Conservation (phyloP, 2,113 vertebrate species). For the Tricholaema leucomelas region DNA sequence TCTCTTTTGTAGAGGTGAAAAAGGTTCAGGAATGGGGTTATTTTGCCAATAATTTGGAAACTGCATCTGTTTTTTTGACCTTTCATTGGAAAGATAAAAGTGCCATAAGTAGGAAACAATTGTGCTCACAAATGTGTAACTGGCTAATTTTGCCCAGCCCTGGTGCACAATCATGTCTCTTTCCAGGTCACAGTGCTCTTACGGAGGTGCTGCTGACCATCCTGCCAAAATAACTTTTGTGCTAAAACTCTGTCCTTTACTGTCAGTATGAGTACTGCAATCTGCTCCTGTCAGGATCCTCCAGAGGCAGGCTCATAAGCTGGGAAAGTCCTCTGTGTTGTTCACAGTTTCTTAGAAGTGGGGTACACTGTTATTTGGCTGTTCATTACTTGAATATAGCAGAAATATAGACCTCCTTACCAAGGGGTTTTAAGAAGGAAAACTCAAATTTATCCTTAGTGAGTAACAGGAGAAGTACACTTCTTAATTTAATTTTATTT, state of each 20-base stretch:
- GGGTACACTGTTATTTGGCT: background rate
- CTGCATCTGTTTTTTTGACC: background rate
- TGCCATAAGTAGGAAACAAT: background rate
- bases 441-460: background rate
- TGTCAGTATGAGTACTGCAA: background rate
- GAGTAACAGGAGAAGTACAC: background rate
- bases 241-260: background rate
- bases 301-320: background rate
- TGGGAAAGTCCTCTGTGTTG: background rate
- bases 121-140: background rate
- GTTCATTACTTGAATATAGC: background rate
- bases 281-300: background rate
- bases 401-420: background rate
- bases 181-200: background rate
- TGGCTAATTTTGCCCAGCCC: too few species aligned
- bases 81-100: background rate
- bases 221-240: background rate
- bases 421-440: background rate
- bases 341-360: background rate
- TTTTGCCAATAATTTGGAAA: background rate
- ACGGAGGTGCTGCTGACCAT: background rate
- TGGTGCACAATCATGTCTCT: background rate
- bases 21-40: background rate
- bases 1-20: background rate
- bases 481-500: background rate